Conservation (phyloP, 2,797 vertebrate genomes). For the Furcifer pardalis region DNA sequence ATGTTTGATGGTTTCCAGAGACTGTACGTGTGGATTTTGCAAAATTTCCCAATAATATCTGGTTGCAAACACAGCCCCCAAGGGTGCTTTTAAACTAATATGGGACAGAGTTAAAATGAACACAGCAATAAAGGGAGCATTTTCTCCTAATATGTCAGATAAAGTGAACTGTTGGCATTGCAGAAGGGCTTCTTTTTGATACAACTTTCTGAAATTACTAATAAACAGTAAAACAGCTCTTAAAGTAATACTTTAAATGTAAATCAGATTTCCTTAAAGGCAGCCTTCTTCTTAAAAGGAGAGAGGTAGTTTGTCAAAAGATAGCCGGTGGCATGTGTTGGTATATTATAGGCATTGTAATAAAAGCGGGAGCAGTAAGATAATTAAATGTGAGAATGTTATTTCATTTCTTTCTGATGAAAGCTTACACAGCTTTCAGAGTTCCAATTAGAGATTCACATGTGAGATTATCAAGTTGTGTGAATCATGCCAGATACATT, state of each 20-base stretch:
- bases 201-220: background rate
- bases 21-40: background rate
- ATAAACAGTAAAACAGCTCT: background rate
- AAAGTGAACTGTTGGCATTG: background rate
- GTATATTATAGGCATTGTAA: background rate
- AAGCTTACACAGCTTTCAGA: background rate
- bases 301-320: conserved; percentile 9
- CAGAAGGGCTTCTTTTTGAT: background rate
- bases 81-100: background rate
- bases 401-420: conserved; percentile 24
- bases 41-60: background rate
- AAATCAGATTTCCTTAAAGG: conserved; percentile 2
- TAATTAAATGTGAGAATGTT: background rate
- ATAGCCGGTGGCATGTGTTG: conserved; percentile 4
- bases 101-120: background rate
- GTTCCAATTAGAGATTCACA: conserved; percentile 21
- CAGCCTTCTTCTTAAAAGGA: background rate
- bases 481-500: background rate
- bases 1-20: background rate
- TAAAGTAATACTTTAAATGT: conserved; percentile 11
- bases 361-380: conserved; percentile 1
- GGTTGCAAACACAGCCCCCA: background rate
- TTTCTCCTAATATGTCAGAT: background rate
- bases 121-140: background rate
- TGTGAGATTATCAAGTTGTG: background rate